Evolutionary conservation across 2,888 invertebrate genomes (phyloP), one percentile per base, ranked within the genome.

Genomic region (Folsomia candida): DNA sequence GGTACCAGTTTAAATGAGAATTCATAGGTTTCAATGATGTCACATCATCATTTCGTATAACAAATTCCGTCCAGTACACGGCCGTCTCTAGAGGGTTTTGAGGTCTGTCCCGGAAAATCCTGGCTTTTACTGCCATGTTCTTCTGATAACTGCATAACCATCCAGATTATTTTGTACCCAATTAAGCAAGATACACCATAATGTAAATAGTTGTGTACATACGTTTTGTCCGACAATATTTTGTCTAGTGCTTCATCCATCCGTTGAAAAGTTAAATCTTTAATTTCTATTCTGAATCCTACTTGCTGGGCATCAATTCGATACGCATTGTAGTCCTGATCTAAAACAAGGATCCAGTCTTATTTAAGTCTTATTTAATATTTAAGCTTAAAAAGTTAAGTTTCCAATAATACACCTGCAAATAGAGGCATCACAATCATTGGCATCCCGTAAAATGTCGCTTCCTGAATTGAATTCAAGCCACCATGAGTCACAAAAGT

Each of bases 1-100:
- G 71, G 20, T 69, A 74, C 71, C 68, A 70, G 51, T 70, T 69
- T 2, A 76, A 60, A 27, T 72, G 65, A 14, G 71, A 26, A 59
- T 57, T 70, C 74, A 73, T 73, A 0, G 78, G 79, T 47, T 77
- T 76, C 14, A 79, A 66, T 22, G 74, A 60, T 37, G 69, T 66
- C 1, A 61, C 63, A 54, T 76, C 76, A n/a, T 79, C 75, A 59
- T 79, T 75, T 22, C 78, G 60, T 1, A 79, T 67, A 1, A 73
- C 76, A 64, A 77, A 79, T 54, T 79, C 79, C 9, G 78, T 78
- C 77, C 77, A 79, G 60, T 71, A 78, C 3, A 78, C 77, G 0
- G 75, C 77, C 9, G 68, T 71, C 4, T 78, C 76, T 2, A 78
- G 71, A 11, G 78, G 76, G 25, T 61, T 73, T 63, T 68, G 60